These are phyloP conservation scores for Theodoxus fluviatilis DNA, from an alignment of 2,888 invertebrate genomes.

Conservation along the genomic window DNA sequence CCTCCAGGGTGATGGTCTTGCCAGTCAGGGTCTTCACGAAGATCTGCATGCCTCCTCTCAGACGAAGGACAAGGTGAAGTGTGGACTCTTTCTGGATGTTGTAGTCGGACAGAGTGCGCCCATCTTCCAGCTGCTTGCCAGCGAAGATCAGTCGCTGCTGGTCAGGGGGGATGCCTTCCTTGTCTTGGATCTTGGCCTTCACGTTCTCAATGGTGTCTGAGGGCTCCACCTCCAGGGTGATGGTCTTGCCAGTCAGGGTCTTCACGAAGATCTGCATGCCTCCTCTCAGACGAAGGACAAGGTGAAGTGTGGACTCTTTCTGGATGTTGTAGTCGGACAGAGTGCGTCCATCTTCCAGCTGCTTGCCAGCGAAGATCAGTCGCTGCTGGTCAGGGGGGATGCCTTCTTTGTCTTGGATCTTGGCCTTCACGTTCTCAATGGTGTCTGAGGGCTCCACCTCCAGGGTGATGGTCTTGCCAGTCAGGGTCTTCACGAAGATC, in stretches of 20 bases:
- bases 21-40: constrained; percentile 68
- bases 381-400: constrained; percentile 70
- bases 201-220: constrained; percentile 94
- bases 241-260: constrained; percentile 60
- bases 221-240: constrained; percentile 72
- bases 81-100: constrained; percentile 96
- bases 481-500: constrained; percentile 71
- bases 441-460: constrained; percentile 82
- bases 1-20: constrained; percentile 54
- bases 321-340: constrained; percentile 92
- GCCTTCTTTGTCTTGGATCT: constrained; percentile 69
- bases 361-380: constrained; percentile 92
- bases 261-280: constrained; percentile 71
- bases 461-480: constrained; percentile 61
- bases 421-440: constrained; percentile 87
- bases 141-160: no score
- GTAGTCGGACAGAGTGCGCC: constrained; percentile 88
- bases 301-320: constrained; percentile 90
- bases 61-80: constrained; percentile 86
- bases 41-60: constrained; percentile 85
- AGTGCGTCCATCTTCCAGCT: constrained; percentile 91
- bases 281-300: constrained; percentile 78
- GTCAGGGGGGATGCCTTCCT: constrained; percentile 71
- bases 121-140: no score
- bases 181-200: constrained; percentile 72